phyloP scores from a whole-genome alignment of 2,888 invertebrate genomes.

The Scotopteryx bipunctaria region DNA sequence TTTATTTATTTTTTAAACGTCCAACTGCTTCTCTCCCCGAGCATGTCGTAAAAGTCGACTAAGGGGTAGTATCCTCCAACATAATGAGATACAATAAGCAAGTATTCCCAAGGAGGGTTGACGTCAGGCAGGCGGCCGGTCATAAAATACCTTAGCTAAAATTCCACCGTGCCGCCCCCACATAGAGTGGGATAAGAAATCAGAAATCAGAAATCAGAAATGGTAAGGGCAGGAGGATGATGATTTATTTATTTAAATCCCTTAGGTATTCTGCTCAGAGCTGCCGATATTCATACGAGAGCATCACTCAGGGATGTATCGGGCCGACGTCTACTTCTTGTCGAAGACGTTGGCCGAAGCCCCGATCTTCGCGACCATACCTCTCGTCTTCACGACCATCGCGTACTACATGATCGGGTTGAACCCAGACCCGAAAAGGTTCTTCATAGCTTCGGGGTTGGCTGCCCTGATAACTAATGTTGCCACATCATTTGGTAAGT shows the following conservation, averaged over 20 bases:
- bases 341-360: constrained; percentile 95
- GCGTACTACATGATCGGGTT: constrained; percentile 96
- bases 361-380: constrained; percentile 93
- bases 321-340: constrained; percentile 95
- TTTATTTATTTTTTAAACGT: too few relatives aligned
- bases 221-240: too few relatives aligned
- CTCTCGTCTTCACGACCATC: constrained; percentile 91
- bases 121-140: too few relatives aligned
- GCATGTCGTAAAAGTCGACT: too few relatives aligned
- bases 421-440: constrained; percentile 86
- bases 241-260: background rate
- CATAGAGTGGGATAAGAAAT: too few relatives aligned
- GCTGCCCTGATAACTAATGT: constrained; percentile 94
- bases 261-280: constrained; percentile 94
- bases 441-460: constrained; percentile 89
- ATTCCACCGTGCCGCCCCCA: too few relatives aligned
- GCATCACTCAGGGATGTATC: constrained; percentile 94
- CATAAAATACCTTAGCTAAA: too few relatives aligned
- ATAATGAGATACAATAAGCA: too few relatives aligned
- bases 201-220: too few relatives aligned
- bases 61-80: too few relatives aligned
- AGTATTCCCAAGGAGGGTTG: too few relatives aligned
- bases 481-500: constrained; percentile 93
- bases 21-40: too few relatives aligned
- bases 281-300: constrained; percentile 95